These are phyloP conservation scores for Sander vitreus DNA, from an alignment of 2,113 vertebrate species.

Conservation along the genomic window DNA sequence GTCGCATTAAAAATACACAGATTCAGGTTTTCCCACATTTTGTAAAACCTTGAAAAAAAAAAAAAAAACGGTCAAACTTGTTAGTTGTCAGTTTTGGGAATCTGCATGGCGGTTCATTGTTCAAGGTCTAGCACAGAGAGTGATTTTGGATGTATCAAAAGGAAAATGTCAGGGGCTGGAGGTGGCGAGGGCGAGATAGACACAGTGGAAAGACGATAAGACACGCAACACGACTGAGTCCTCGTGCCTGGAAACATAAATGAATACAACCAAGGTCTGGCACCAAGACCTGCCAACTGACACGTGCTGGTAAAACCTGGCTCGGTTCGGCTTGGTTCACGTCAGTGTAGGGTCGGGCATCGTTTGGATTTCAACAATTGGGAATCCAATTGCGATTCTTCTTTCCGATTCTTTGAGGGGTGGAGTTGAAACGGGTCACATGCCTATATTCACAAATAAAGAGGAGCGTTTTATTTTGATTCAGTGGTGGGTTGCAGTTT, in stretches of 20 bases:
- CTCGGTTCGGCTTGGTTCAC: not conserved
- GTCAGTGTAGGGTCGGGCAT: too few species aligned
- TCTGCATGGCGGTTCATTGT: not conserved
- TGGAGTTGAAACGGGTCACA: too few species aligned
- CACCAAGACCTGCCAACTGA: not conserved
- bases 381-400: too few species aligned
- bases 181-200: conserved; percentile 4
- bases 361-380: too few species aligned
- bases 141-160: not conserved
- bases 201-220: conserved; percentile 32
- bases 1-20: not conserved
- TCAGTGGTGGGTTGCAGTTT: too few species aligned
- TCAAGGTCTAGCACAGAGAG: not conserved
- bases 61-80: not conserved
- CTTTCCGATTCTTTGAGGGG: too few species aligned
- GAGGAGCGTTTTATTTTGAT: too few species aligned
- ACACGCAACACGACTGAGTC: conserved; percentile 4
- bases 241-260: conserved; percentile 26
- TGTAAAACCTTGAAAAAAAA: not conserved
- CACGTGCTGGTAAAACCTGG: not conserved
- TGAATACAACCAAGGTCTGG: not conserved
- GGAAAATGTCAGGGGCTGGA: not conserved
- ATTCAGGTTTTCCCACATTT: not conserved
- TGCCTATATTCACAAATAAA: too few species aligned
- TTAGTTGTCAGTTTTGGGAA: not conserved